Evolutionary conservation across 2,113 vertebrate species (phyloP), one percentile per base, ranked within the genome.

Genomic region (Collichthys lucidus): DNA sequence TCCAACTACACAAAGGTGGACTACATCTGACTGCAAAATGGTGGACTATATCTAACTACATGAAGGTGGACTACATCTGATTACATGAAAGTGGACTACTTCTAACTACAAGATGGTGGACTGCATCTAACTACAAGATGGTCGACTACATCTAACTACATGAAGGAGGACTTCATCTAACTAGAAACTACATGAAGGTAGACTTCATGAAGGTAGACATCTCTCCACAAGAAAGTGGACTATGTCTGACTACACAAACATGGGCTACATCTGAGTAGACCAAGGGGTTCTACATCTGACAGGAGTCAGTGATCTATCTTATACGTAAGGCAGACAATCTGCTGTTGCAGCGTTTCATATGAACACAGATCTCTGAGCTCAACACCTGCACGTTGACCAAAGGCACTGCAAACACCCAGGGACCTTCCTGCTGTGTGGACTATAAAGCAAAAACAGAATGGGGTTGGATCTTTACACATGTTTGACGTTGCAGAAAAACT

Each of bases 21-120:
- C n/a, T 55, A 24, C 11, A 22, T 24, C 11, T 55, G 53, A 55
- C n/a, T 5, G n/a, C 35, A 35, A 35, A 35, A 35, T 35, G 35
- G 7, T 35, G 35, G 35, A 35, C 35, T 97, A 97, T 40, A 63
- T 83, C 68, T 78, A 61, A 77, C 7, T 2, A 22, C 52, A 22
- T 2, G 9, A 2, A 11, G 52, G 3, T 22, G 52, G 3, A 22
- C 52, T 22, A 22, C 52, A 22, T 55, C 11, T 55, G 53, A 55
- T 4, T 5, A 55, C 91, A 96, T 96, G 10, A 12, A n/a, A 9
- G 10, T 22, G 52, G 3, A 22, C 52, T 22, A 55, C 52, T 11
- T 55, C 4, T 55, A 20, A 56, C n/a, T 5, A 5, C 11, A 55
- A 2, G 20, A 12, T 4, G 52, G 1, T 11, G 52, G 4, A 22